These are phyloP conservation scores for Macrotrachela quadricornifera DNA, from an alignment of 1,140 invertebrate genomes.

Conservation along the genomic window DNA sequence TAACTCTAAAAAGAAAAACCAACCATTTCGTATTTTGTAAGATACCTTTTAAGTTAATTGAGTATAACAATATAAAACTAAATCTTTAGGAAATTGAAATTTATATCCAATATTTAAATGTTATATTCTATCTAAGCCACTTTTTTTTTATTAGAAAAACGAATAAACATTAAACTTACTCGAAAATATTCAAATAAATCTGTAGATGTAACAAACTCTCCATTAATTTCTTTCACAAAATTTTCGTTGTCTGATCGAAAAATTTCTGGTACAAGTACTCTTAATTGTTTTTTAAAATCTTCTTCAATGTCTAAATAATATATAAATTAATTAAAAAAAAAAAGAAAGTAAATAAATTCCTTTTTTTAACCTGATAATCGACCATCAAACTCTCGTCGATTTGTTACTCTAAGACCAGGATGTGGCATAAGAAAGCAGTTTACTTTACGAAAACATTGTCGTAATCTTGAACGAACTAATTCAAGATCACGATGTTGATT, in stretches of 20 bases:
- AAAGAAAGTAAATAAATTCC: no score
- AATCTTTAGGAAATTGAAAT: no score
- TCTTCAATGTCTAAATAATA: constrained; percentile 54
- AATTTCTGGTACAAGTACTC: constrained; percentile 61
- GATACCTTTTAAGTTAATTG: background rate
- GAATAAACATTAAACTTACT: constrained; percentile 15
- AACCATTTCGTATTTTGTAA: background rate
- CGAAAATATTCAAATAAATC: constrained; percentile 92
- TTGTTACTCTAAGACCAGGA: constrained; percentile 80
- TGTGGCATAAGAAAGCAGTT: constrained; percentile 92
- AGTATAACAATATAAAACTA: no score
- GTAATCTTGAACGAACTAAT: constrained; percentile 71
- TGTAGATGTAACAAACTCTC: constrained; percentile 65
- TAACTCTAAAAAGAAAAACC: constrained; percentile 42
- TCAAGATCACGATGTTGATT: constrained; percentile 83
- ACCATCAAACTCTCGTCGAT: constrained; percentile 87
- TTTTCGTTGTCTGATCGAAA: constrained; percentile 61
- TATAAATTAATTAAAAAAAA: no score
- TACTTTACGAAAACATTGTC: constrained; percentile 78
- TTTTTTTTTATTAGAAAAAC: no score
- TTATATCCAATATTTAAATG: no score
- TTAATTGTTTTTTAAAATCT: constrained; percentile 69
- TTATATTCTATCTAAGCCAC: no score
- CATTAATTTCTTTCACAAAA: constrained; percentile 83
- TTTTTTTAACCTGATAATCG: constrained; percentile 35